phyloP scores from a whole-genome alignment of 92 coral and sea anemone species.

The Palythoa caribaeorum region DNA sequence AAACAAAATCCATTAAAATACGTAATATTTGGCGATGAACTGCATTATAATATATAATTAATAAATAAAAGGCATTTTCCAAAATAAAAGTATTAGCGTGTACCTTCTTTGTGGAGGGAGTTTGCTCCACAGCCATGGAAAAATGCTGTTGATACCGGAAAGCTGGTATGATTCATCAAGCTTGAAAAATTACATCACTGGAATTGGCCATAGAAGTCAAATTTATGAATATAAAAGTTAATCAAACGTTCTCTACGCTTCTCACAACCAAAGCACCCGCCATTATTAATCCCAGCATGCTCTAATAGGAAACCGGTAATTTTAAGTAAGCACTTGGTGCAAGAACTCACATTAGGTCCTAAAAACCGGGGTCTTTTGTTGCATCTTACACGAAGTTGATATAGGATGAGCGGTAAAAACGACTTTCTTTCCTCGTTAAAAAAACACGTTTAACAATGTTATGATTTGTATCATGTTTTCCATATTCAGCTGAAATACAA shows the following conservation, averaged over 20 bases:
- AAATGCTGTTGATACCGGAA: slow-evolving; percentile 49
- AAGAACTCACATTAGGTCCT: neutral
- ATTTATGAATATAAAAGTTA: neutral
- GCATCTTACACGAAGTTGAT: neutral
- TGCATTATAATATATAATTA: neutral
- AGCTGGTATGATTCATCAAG: slow-evolving; percentile 50
- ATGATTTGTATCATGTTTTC: neutral
- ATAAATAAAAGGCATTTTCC: neutral
- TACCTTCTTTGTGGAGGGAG: slow-evolving; percentile 80
- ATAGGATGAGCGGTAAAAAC: neutral
- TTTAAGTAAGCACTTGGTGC: neutral
- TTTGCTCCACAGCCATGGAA: slow-evolving; percentile 81
- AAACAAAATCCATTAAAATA: too few relatives aligned
- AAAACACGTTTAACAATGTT: neutral
- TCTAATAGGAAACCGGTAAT: neutral
- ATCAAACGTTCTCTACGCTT: neutral
- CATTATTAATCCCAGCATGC: slow-evolving; percentile 33
- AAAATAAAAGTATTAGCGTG: neutral
- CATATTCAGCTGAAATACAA: neutral
- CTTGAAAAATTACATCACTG: slow-evolving; percentile 6
- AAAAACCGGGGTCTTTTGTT: neutral
- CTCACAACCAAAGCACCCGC: neutral
- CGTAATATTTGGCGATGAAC: neutral
- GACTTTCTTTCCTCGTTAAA: neutral
- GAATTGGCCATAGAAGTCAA: neutral